A percentile compares a stretch with the other conserved stretches of the same genome.
Conservation (phyloP, 2,888 invertebrate genomes). For the Caenorhabditis sp. region DNA sequence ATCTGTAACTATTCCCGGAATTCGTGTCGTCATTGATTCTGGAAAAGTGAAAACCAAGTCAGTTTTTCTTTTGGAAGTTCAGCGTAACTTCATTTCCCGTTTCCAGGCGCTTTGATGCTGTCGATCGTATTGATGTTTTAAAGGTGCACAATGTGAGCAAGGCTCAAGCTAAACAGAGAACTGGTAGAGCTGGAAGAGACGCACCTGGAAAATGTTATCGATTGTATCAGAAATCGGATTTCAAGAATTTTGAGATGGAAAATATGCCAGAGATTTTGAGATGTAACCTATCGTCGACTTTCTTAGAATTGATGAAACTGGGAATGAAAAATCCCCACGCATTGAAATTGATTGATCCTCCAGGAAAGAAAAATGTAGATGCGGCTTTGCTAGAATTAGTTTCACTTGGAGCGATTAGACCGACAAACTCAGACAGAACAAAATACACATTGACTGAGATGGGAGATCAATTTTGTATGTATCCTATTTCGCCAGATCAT, state of each 20-base stretch:
- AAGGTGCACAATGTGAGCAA: slow-evolving; percentile 84
- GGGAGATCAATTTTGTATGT: slow-evolving; percentile 40
- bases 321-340: slow-evolving; percentile 81
- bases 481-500: slow-evolving; percentile 49
- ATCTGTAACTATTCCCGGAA: slow-evolving; percentile 92
- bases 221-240: slow-evolving; percentile 74
- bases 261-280: slow-evolving; percentile 86
- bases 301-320: slow-evolving; percentile 84
- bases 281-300: slow-evolving; percentile 69
- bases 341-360: slow-evolving; percentile 91
- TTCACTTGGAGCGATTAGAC: slow-evolving; percentile 46
- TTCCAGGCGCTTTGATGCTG: slow-evolving; percentile 59
- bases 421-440: slow-evolving; percentile 14
- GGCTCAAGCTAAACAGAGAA: slow-evolving; percentile 88
- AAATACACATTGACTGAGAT: slow-evolving; percentile 36
- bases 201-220: slow-evolving; percentile 67
- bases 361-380: slow-evolving; percentile 78
- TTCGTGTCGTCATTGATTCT: slow-evolving; percentile 79
- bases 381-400: slow-evolving; percentile 46
- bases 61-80: neutral
- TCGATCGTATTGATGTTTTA: slow-evolving; percentile 77
- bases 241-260: slow-evolving; percentile 79
- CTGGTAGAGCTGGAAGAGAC: slow-evolving; percentile 87
- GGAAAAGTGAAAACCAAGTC: slow-evolving; percentile 70
- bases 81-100: neutral